These are phyloP conservation scores for Lucifuga dentata DNA, from an alignment of 2,113 vertebrate species.

Conservation along the genomic window DNA sequence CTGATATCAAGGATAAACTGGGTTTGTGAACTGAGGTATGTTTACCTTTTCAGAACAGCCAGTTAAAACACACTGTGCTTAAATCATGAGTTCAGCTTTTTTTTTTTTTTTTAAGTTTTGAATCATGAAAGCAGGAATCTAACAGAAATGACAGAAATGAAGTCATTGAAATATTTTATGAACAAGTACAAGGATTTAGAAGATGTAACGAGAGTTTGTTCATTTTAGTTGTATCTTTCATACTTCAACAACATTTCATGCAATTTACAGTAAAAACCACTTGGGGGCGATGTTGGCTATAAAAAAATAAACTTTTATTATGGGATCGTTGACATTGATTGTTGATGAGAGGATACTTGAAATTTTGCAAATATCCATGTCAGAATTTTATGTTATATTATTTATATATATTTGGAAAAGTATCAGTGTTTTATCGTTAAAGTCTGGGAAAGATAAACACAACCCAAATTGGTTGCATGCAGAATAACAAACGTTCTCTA, in stretches of 20 bases:
- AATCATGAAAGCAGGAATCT: slow-evolving; percentile 16
- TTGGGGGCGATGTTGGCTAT: slow-evolving; percentile 66
- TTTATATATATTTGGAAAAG: slow-evolving; percentile 30
- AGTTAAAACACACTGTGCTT: slow-evolving; percentile 41
- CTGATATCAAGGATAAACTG: slow-evolving; percentile 71
- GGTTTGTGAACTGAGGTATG: slow-evolving; percentile 53
- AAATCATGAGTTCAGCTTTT: slow-evolving; percentile 11
- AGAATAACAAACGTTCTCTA: slow-evolving; percentile 72
- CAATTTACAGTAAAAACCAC: slow-evolving; percentile 39
- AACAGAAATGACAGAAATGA: slow-evolving; percentile 32
- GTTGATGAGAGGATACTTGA: slow-evolving; percentile 38
- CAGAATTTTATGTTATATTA: slow-evolving; percentile 13
- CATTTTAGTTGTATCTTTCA: background rate
- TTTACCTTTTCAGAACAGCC: slow-evolving; percentile 37
- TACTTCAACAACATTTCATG: background rate
- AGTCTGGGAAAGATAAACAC: slow-evolving; percentile 51
- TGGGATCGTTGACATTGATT: slow-evolving; percentile 27
- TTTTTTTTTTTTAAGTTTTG: too few species aligned
- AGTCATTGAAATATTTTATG: slow-evolving; percentile 3
- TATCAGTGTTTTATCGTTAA: slow-evolving; percentile 31
- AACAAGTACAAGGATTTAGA: background rate
- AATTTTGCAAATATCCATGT: slow-evolving; percentile 32
- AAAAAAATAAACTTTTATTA: slow-evolving; percentile 28
- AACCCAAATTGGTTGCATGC: slow-evolving; percentile 48
- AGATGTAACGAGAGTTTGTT: background rate